A percentile compares a stretch with the other conserved stretches of the same genome.
Conservation (phyloP, 2,113 vertebrate species). For the Chaenogobius annularis region DNA sequence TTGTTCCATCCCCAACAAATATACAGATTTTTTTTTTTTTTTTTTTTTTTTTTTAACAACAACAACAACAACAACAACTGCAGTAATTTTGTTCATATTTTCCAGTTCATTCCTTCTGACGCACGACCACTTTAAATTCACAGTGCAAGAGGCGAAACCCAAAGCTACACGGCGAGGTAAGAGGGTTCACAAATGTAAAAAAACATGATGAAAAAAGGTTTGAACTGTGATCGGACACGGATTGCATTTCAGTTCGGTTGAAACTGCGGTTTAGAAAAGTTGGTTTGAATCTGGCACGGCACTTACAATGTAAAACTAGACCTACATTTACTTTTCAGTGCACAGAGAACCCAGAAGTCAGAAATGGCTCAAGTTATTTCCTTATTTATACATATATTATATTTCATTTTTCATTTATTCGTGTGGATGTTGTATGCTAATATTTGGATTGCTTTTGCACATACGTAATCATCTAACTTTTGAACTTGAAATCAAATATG, state of each 20-base stretch:
- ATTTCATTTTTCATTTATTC: neutral
- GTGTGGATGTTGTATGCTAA: neutral
- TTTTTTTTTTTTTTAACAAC: neutral
- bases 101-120: slow-evolving; percentile 8
- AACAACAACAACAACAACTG: neutral
- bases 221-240: neutral
- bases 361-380: slow-evolving; percentile 12
- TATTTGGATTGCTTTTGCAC: neutral
- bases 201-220: neutral
- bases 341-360: slow-evolving; percentile 6
- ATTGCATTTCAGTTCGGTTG: neutral
- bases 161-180: neutral
- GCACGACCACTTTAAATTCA: slow-evolving; percentile 7
- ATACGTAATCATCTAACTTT: neutral
- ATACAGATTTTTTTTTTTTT: neutral
- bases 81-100: slow-evolving; percentile 1
- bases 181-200: neutral
- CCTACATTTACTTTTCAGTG: slow-evolving; percentile 13
- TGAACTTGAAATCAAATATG: neutral
- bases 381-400: neutral
- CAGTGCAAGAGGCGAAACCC: slow-evolving; percentile 13
- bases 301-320: neutral
- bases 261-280: neutral
- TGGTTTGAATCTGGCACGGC: neutral
- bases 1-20: neutral